Evolutionary conservation across 2,797 vertebrate genomes (phyloP).

Genomic region (Coranthus polyacanthus): DNA sequence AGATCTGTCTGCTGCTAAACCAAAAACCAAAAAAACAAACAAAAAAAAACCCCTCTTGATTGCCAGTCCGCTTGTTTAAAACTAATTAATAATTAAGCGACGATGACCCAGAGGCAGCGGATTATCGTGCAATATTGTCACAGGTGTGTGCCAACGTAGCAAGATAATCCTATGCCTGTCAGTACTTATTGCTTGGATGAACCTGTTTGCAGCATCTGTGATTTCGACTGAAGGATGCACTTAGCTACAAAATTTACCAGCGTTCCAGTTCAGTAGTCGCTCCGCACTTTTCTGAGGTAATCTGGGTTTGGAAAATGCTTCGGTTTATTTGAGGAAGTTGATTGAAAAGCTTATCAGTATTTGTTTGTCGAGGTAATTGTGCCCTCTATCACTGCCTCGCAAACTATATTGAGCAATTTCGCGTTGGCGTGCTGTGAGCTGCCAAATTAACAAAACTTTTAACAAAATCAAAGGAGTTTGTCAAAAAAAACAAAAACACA

Average conservation of each 20-base stretch:
- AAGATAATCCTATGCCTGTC: slow-evolving; percentile 70
- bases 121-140: slow-evolving; percentile 74
- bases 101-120: slow-evolving; percentile 61
- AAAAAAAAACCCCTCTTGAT: slow-evolving; percentile 30
- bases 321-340: not conserved
- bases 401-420: not conserved
- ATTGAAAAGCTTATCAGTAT: not conserved
- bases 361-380: not conserved
- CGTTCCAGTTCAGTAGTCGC: slow-evolving; percentile 11
- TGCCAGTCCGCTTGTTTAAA: slow-evolving; percentile 47
- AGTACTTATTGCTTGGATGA: slow-evolving; percentile 64
- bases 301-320: not conserved
- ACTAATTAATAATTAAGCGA: slow-evolving; percentile 67
- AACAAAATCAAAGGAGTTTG: not conserved
- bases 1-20: slow-evolving; percentile 34
- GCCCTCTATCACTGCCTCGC: not conserved
- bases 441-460: not conserved
- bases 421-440: not conserved
- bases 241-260: slow-evolving; percentile 37
- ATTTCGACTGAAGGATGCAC: slow-evolving; percentile 39
- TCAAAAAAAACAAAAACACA: too few species aligned
- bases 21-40: not conserved
- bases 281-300: slow-evolving; percentile 8
- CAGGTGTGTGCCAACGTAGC: slow-evolving; percentile 75
- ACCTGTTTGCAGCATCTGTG: slow-evolving; percentile 74